Evolutionary conservation across 2,888 invertebrate species (phyloP).

Genomic region (Epirrita christyi): DNA sequence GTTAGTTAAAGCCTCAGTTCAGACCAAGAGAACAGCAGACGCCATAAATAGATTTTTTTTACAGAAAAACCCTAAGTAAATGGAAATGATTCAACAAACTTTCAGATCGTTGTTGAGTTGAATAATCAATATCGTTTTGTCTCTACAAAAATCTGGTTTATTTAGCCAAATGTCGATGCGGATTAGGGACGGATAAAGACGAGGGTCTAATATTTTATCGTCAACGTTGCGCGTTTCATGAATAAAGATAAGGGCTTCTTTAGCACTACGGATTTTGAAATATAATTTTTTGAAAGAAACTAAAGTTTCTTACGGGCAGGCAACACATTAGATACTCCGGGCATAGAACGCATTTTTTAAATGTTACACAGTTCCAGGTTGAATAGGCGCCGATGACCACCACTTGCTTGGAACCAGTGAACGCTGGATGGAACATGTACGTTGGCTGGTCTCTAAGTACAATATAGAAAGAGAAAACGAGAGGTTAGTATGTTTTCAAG

Average conservation of each 20-base stretch:
- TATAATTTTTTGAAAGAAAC: no score
- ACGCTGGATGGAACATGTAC: background rate
- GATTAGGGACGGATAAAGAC: constrained; percentile 3
- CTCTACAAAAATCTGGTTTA: background rate
- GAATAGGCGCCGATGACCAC: background rate
- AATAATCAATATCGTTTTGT: background rate
- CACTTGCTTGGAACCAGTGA: background rate
- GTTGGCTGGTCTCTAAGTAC: background rate
- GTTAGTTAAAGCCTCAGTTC: no score
- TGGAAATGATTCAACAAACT: background rate
- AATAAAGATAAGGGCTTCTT: no score
- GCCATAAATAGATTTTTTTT: no score
- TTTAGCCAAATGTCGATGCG: constrained; percentile 1
- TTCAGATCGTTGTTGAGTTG: background rate
- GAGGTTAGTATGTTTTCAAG: no score
- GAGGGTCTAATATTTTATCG: background rate
- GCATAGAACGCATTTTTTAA: no score
- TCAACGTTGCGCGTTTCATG: background rate
- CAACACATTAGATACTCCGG: no score
- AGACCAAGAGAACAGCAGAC: no score
- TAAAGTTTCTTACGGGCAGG: no score
- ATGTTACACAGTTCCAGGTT: background rate
- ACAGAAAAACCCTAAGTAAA: background rate
- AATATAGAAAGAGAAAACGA: background rate
- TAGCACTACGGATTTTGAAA: no score